phyloP scores from a whole-genome alignment of 1,140 invertebrate genomes.

The Pygmarrhopalites habei region DNA sequence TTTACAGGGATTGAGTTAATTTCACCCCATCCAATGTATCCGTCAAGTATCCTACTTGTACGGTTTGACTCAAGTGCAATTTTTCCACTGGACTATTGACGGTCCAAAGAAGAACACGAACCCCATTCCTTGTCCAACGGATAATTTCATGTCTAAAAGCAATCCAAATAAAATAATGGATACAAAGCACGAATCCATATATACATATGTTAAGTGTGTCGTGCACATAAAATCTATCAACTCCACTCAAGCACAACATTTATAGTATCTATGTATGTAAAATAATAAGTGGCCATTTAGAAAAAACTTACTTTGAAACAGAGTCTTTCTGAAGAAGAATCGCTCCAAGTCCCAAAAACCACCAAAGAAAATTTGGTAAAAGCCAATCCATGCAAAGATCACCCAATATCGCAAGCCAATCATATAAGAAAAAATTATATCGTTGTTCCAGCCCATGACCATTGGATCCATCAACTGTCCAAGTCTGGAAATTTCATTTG shows the following conservation, averaged over 20 bases:
- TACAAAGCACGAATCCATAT: not conserved
- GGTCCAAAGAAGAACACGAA: slow-evolving; percentile 30
- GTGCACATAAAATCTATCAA: not conserved
- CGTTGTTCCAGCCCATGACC: slow-evolving; percentile 41
- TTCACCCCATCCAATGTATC: slow-evolving; percentile 38
- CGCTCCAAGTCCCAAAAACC: slow-evolving; percentile 54
- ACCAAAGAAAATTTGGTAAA: slow-evolving; percentile 50
- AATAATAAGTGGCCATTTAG: not conserved
- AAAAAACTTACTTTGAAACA: slow-evolving; percentile 50
- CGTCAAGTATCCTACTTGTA: slow-evolving; percentile 31
- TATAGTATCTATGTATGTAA: not conserved
- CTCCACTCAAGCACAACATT: not conserved
- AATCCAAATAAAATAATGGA: slow-evolving; percentile 5
- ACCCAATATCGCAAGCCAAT: slow-evolving; percentile 44
- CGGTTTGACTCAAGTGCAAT: slow-evolving; percentile 21
- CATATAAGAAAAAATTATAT: slow-evolving; percentile 44
- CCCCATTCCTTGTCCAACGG: slow-evolving; percentile 26
- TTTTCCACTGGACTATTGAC: slow-evolving; percentile 36
- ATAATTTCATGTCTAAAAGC: slow-evolving; percentile 20
- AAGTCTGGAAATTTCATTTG: too few relatives aligned
- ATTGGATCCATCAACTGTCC: too few relatives aligned
- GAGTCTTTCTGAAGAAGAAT: slow-evolving; percentile 62
- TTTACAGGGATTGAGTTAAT: too few relatives aligned
- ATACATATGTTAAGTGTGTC: not conserved
- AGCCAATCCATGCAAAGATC: slow-evolving; percentile 53